These are phyloP conservation scores for Fregata magnificens DNA, from an alignment of 2,113 vertebrate genomes.

Conservation along the genomic window DNA sequence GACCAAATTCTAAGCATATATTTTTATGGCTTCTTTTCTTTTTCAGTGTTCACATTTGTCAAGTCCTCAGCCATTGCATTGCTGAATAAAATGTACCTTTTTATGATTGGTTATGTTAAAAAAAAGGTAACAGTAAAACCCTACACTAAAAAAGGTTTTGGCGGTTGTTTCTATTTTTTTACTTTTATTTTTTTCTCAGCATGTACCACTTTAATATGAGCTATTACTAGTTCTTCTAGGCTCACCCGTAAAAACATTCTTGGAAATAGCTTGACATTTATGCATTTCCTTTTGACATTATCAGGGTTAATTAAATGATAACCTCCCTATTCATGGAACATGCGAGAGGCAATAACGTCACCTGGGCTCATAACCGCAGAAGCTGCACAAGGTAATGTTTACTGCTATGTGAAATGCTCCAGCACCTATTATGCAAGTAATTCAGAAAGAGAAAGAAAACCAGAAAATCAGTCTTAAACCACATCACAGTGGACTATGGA, in stretches of 20 bases:
- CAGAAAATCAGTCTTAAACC: neutral
- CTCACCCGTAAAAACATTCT: neutral
- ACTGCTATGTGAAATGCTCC: neutral
- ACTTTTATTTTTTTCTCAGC: neutral
- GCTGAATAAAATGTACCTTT: neutral
- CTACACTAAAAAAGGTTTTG: neutral
- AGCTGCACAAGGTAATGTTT: neutral
- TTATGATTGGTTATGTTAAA: neutral
- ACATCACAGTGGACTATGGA: neutral
- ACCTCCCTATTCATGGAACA: conserved; percentile 25
- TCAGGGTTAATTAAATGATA: conserved; percentile 67
- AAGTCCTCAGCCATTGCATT: neutral
- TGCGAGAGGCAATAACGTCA: conserved; percentile 25
- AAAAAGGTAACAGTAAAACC: neutral
- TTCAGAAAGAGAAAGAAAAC: neutral
- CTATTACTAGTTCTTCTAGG: neutral
- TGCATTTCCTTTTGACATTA: conserved; percentile 65
- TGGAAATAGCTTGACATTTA: conserved; percentile 60
- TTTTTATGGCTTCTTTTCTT: neutral
- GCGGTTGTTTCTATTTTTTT: neutral
- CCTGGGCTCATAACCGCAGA: neutral
- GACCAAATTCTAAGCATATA: neutral
- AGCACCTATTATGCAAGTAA: neutral
- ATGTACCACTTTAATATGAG: neutral
- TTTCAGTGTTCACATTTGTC: neutral